Evolutionary conservation across 1,140 invertebrate species (phyloP).

Genomic region (Cylas formicarius): DNA sequence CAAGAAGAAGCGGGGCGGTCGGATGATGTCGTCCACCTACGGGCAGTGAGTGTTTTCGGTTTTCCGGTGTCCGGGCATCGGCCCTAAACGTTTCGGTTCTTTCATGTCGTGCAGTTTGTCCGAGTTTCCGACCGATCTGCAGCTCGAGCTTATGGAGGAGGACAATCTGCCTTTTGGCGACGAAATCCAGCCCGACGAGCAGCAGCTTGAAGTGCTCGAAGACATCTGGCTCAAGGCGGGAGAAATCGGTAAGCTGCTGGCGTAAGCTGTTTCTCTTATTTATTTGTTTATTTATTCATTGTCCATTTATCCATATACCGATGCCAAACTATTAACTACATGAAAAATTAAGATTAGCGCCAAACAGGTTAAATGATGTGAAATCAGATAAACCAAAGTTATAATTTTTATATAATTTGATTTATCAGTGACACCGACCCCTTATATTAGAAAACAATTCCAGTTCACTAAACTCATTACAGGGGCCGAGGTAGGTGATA

Average conservation of each 20-base stretch:
- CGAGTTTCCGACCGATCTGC: conserved; percentile 38
- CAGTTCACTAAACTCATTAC: too few species aligned
- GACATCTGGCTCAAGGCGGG: conserved; percentile 78
- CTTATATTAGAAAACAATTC: too few species aligned
- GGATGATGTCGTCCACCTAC: conserved; percentile 27
- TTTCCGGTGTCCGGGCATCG: too few species aligned
- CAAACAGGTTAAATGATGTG: too few species aligned
- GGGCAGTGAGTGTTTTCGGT: conserved; percentile 28
- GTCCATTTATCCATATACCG: too few species aligned
- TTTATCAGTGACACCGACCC: too few species aligned
- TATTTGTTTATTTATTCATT: neutral
- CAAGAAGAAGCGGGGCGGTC: conserved; percentile 28
- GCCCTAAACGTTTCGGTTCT: too few species aligned
- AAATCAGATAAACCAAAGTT: too few species aligned
- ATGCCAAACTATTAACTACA: too few species aligned
- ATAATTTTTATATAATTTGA: too few species aligned
- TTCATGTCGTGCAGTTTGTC: conserved; percentile 32
- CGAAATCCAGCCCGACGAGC: conserved; percentile 55
- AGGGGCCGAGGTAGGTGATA: too few species aligned
- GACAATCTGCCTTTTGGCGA: conserved; percentile 45
- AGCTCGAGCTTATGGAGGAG: conserved; percentile 44
- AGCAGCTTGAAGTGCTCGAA: conserved; percentile 66
- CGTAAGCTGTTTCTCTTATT: conserved; percentile 1
- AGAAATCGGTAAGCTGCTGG: conserved; percentile 54
- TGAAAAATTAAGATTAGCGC: neutral